A percentile compares a stretch with the other conserved stretches of the same genome.
phyloP scores from a whole-genome alignment of 1,140 invertebrate genomes.

The Bombus sylvicola region DNA sequence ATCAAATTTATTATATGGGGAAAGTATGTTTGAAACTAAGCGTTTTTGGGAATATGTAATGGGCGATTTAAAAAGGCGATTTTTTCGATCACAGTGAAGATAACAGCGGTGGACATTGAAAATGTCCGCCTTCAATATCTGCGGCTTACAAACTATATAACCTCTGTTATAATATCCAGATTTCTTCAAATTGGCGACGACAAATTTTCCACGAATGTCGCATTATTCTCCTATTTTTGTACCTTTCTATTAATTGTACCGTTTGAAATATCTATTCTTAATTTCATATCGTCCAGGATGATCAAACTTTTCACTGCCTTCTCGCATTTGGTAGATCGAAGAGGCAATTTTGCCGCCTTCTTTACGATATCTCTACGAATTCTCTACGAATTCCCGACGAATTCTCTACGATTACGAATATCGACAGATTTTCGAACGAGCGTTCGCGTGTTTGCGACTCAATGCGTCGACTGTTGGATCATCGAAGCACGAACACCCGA shows the following conservation, averaged over 20 bases:
- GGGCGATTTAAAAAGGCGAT: too few relatives aligned
- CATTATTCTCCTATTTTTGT: background rate
- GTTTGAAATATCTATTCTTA: background rate
- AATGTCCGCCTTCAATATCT: too few relatives aligned
- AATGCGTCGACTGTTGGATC: background rate
- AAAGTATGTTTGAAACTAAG: too few relatives aligned
- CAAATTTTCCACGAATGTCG: background rate
- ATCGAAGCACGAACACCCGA: too few relatives aligned
- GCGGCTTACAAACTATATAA: too few relatives aligned
- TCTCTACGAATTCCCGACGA: too few relatives aligned
- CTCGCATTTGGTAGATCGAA: background rate
- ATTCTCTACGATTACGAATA: too few relatives aligned
- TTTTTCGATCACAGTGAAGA: background rate
- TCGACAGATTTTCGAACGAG: too few relatives aligned
- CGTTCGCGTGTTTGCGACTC: background rate
- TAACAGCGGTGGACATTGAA: background rate
- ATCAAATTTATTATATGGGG: too few relatives aligned
- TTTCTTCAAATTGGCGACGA: background rate
- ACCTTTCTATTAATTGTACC: background rate
- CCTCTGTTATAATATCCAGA: background rate
- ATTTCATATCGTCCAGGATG: background rate
- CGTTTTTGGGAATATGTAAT: too few relatives aligned
- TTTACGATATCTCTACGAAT: too few relatives aligned
- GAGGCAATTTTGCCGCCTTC: too few relatives aligned
- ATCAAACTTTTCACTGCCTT: slow-evolving; percentile 43